A percentile compares a stretch with the other conserved stretches of the same genome.
Conservation (phyloP, 1,140 invertebrate species). For the Teleogryllus occipitalis region DNA sequence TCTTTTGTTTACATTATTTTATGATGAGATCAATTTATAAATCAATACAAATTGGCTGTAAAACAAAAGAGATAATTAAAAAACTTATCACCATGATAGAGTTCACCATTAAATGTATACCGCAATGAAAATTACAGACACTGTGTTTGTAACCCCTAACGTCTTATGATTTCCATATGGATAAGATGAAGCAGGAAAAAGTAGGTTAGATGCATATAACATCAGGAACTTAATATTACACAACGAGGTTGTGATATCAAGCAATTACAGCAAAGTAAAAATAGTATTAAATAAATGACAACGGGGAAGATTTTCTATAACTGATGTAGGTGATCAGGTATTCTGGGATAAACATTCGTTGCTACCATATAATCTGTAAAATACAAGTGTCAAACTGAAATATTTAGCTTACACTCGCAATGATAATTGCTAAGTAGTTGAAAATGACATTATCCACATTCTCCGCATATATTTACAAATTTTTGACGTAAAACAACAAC, state of each 20-base stretch:
- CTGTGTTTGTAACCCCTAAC: background rate
- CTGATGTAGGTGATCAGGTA: background rate
- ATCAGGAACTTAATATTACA: background rate
- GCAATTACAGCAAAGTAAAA: background rate
- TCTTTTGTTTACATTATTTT: background rate
- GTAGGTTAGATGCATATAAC: background rate
- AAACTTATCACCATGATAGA: too few relatives aligned
- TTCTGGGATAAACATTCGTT: background rate
- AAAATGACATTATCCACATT: slow-evolving; percentile 18
- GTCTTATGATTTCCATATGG: background rate
- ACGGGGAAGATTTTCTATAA: background rate
- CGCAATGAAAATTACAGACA: background rate
- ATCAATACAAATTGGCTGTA: background rate
- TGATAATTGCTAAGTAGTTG: slow-evolving; percentile 6
- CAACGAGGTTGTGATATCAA: too few relatives aligned
- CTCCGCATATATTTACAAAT: background rate
- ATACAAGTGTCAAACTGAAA: background rate
- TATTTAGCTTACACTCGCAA: slow-evolving; percentile 2
- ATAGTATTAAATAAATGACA: background rate
- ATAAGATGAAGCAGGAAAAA: background rate
- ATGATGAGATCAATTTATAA: background rate
- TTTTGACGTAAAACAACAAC: slow-evolving; percentile 1
- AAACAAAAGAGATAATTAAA: background rate
- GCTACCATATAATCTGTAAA: background rate
- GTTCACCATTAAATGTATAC: too few relatives aligned